These are phyloP conservation scores for Molossus alvarezi DNA, from an alignment of 2,797 vertebrate species.

Conservation along the genomic window DNA sequence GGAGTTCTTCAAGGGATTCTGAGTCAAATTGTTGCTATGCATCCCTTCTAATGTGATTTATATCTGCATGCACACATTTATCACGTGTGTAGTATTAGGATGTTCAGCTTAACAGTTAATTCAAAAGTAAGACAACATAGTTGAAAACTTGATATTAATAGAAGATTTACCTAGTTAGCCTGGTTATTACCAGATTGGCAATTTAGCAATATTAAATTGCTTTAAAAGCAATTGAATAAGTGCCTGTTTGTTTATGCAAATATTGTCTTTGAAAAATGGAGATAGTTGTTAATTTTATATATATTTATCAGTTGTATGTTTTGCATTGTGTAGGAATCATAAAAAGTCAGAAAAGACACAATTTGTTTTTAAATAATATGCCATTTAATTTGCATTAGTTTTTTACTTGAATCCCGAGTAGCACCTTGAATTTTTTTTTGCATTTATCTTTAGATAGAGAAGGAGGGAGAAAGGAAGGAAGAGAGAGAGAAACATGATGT, in stretches of 20 bases:
- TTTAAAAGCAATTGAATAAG: neutral
- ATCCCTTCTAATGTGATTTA: neutral
- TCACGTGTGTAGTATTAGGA: neutral
- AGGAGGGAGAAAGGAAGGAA: too few species aligned
- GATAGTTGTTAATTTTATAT: neutral
- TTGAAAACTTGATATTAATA: neutral
- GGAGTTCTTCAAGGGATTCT: neutral
- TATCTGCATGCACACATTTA: neutral
- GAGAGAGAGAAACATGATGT: too few species aligned
- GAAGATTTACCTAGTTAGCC: neutral
- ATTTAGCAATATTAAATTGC: conserved; percentile 31
- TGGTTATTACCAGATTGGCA: neutral
- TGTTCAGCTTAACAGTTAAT: neutral
- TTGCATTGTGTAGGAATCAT: neutral
- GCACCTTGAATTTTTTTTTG: neutral
- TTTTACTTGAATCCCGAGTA: conserved; percentile 28
- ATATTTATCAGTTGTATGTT: neutral
- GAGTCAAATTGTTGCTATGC: conserved; percentile 47
- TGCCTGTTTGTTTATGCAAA: neutral
- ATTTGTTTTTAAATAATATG: neutral
- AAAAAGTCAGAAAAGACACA: neutral
- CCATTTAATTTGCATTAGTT: neutral
- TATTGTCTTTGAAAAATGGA: conserved; percentile 39
- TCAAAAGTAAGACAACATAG: conserved; percentile 22
- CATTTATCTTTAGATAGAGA: too few species aligned